Conservation (phyloP, 2,797 vertebrate species). For the Channallabes apus region DNA sequence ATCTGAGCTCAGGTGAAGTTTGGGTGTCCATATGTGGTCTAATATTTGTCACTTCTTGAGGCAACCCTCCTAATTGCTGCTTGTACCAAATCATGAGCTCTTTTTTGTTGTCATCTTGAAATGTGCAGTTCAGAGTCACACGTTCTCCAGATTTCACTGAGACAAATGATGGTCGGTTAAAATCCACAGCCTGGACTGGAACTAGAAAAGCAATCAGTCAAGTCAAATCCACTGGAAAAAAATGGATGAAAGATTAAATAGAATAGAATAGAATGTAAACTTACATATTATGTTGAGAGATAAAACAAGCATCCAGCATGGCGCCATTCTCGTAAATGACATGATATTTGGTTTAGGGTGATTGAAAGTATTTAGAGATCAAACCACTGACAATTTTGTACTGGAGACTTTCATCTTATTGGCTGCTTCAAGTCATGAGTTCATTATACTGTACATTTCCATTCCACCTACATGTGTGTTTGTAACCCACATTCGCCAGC, state of each 20-base stretch:
- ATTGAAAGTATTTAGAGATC: neutral
- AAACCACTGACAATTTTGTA: neutral
- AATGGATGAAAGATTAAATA: neutral
- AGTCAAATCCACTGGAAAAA: too few relatives aligned
- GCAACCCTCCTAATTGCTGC: too few relatives aligned
- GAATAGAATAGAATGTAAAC: neutral
- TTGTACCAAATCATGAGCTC: too few relatives aligned
- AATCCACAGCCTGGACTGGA: too few relatives aligned
- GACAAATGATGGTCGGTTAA: too few relatives aligned
- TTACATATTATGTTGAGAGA: constrained; percentile 6
- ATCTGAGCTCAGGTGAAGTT: too few relatives aligned
- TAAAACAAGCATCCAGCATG: neutral
- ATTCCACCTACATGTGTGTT: neutral
- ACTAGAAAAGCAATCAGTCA: too few relatives aligned
- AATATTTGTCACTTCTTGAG: too few relatives aligned
- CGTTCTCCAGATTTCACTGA: too few relatives aligned
- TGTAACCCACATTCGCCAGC: neutral
- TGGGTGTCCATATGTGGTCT: too few relatives aligned
- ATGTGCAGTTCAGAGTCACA: too few relatives aligned
- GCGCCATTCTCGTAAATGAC: neutral
- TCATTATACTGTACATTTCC: neutral
- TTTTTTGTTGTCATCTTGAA: too few relatives aligned
- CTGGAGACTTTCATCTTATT: neutral
- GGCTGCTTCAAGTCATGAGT: neutral
- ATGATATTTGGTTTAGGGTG: neutral